Conservation (phyloP, 2,113 vertebrate genomes). For the Heterochromis multidens region DNA sequence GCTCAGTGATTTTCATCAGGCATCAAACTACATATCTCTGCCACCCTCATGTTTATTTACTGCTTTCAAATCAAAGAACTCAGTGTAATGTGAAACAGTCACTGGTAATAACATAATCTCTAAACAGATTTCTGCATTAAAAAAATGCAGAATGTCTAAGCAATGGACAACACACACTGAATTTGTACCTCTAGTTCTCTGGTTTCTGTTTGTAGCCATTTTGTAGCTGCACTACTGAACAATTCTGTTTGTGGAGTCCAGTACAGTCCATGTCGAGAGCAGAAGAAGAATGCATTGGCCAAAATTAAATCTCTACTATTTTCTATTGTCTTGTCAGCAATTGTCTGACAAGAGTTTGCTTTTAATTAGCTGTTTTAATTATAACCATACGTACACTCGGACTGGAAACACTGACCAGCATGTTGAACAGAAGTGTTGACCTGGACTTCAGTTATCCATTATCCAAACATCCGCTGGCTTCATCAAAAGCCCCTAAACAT, state of each 20-base stretch:
- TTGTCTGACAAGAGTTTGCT: neutral
- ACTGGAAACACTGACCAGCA: neutral
- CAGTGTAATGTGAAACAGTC: neutral
- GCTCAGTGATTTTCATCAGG: neutral
- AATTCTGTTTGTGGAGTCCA: neutral
- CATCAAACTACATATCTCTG: neutral
- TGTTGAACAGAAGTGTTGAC: neutral
- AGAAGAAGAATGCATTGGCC: neutral
- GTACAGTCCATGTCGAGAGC: neutral
- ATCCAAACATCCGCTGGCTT: neutral
- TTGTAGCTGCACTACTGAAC: neutral
- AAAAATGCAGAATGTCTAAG: neutral
- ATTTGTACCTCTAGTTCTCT: neutral
- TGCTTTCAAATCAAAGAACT: neutral
- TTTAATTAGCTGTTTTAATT: neutral
- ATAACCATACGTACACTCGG: neutral
- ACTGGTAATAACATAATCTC: neutral
- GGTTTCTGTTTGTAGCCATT: neutral
- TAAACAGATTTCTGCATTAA: neutral
- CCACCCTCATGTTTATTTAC: neutral
- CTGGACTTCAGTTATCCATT: neutral
- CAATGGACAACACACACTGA: neutral
- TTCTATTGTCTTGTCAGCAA: neutral
- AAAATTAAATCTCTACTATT: neutral
- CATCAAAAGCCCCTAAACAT: neutral